Conservation (phyloP, 2,888 invertebrate species). For the Agrilus cyanescens region DNA sequence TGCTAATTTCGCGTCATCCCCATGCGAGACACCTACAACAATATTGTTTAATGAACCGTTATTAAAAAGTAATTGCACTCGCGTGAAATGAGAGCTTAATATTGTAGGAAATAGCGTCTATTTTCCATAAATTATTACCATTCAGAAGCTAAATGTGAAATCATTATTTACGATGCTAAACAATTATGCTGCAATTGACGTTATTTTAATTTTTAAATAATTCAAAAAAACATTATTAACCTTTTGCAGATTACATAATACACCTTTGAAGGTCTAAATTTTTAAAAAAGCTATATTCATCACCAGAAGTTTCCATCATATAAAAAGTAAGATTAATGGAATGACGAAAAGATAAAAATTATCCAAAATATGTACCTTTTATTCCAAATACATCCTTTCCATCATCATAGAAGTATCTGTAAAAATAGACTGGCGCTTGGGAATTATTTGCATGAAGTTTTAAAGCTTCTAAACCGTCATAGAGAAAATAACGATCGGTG, state of each 20-base stretch:
- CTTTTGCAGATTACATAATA: slow-evolving; percentile 16
- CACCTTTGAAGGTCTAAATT: slow-evolving; percentile 11
- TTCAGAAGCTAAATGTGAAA: too few relatives aligned
- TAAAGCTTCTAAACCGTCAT: slow-evolving; percentile 20
- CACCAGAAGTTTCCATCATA: slow-evolving; percentile 23
- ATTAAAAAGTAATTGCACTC: background rate
- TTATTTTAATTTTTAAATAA: too few relatives aligned
- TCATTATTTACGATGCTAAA: too few relatives aligned
- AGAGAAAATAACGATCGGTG: slow-evolving; percentile 47
- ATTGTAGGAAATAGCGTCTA: background rate
- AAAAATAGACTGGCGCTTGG: slow-evolving; percentile 45
- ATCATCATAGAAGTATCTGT: slow-evolving; percentile 8
- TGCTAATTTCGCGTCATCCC: slow-evolving; percentile 2
- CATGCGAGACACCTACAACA: slow-evolving; percentile 2
- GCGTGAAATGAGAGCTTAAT: background rate
- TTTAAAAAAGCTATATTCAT: slow-evolving; percentile 16
- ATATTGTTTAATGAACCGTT: background rate
- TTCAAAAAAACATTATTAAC: slow-evolving; percentile 23
- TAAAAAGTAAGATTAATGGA: slow-evolving; percentile 9
- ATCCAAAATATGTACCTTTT: slow-evolving; percentile 2
- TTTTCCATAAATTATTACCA: slow-evolving; percentile 12
- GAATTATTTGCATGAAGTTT: slow-evolving; percentile 20
- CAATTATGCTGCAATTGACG: too few relatives aligned
- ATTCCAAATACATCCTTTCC: slow-evolving; percentile 4
- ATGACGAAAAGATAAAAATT: background rate